A percentile compares a stretch with the other conserved stretches of the same genome.
These are phyloP conservation scores for Choloepus didactylus DNA, from an alignment of 2,797 vertebrate genomes.

Conservation along the genomic window DNA sequence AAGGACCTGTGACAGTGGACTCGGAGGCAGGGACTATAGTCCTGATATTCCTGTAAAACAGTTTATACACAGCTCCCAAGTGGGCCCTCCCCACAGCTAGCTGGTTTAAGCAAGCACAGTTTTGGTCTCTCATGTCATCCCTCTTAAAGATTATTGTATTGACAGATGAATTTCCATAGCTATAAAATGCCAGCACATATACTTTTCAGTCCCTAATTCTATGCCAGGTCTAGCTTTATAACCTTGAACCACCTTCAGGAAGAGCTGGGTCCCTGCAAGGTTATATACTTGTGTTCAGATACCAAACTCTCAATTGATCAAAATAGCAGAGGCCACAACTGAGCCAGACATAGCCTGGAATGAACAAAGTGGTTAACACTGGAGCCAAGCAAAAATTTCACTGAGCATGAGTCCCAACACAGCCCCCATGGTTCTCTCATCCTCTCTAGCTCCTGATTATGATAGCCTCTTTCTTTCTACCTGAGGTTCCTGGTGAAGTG, in stretches of 20 bases:
- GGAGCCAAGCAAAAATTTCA: not conserved
- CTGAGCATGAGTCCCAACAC: not conserved
- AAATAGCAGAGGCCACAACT: not conserved
- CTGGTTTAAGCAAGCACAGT: not conserved
- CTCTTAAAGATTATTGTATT: not conserved
- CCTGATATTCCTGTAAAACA: not conserved
- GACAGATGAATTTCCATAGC: not conserved
- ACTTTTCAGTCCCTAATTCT: not conserved
- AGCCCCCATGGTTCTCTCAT: not conserved
- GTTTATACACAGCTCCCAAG: not conserved
- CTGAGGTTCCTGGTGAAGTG: not conserved
- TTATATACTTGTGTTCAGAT: not conserved
- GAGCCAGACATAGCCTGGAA: not conserved
- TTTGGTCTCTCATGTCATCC: not conserved
- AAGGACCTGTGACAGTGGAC: fast-evolving
- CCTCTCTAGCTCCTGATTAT: not conserved
- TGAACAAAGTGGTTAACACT: not conserved
- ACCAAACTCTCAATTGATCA: not conserved
- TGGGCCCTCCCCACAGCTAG: not conserved
- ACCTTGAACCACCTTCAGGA: not conserved
- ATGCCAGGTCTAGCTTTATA: not conserved
- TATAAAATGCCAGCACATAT: not conserved
- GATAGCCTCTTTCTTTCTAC: not conserved
- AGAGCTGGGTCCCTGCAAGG: not conserved
- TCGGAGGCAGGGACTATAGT: not conserved